Evolutionary conservation across 1,140 invertebrate genomes (phyloP), one percentile per base, ranked within the genome.

Genomic region (Drosophila burlai): DNA sequence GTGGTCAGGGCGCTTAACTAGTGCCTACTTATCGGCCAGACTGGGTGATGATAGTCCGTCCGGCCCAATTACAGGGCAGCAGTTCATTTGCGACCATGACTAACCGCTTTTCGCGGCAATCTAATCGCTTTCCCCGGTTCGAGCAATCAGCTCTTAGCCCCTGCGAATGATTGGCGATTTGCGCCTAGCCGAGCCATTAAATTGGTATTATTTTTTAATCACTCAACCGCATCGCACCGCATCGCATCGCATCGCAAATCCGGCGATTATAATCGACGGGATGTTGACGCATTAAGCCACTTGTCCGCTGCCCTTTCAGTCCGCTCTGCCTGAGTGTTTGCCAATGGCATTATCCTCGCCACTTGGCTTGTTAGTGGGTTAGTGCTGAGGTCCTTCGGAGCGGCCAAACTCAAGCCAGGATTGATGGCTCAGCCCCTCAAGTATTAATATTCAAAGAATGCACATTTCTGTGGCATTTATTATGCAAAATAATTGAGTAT

Each of bases 11-110:
- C 11, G 34, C 26, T 18, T 5, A 26, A 26, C 26, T 18, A 4
- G 15, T 55, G 75, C 74, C 75, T 50, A 77, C 50, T 77, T 77
- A 77, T 77, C 75, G 58, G 63, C 61, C 38, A n/a, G n/a, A 50
- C 16, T 36, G 62, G 36, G 29, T 7, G 29, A 7, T 59, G 57
- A 49, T 66, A 60, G 63, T 40, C 16, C 18, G 26, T 8, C 31
- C 34, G 61, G 38, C 29, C 57, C 57, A 68, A 52, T 59, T 58
- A 26, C 42, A n/a, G 24, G 50, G 36, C 34, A 54, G 46, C 34
- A 54, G 46, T 77, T 78, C 65, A 78, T 78, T 78, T 69, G 65
- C 45, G 11, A 55, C 64, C 75, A 62, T 78, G 75, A 78, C 75
- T 52, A 78, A 77, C 29, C 43, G 64, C 52, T 78, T 78, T 77